These are phyloP conservation scores for Baccha elongata DNA, from an alignment of 2,888 invertebrate species.

Conservation along the genomic window DNA sequence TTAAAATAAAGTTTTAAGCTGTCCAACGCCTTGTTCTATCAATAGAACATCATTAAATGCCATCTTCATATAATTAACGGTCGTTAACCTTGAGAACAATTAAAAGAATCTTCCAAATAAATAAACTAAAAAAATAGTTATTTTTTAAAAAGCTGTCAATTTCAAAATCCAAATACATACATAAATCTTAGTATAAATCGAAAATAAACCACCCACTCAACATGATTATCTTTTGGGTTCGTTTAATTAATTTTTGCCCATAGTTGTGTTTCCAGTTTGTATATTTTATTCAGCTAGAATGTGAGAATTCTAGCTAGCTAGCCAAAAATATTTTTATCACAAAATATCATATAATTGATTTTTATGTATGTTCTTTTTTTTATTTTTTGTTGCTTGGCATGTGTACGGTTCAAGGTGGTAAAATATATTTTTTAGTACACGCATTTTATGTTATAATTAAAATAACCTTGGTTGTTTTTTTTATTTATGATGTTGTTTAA, in stretches of 20 bases:
- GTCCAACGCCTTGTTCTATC: slow-evolving; percentile 18
- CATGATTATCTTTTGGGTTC: too few relatives aligned
- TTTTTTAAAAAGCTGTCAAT: slow-evolving; percentile 43
- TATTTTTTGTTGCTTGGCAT: neutral
- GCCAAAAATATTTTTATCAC: slow-evolving; percentile 4
- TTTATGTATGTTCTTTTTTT: neutral
- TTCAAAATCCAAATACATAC: slow-evolving; percentile 26
- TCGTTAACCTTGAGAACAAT: slow-evolving; percentile 27
- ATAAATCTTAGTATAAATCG: slow-evolving; percentile 25
- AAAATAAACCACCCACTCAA: slow-evolving; percentile 44
- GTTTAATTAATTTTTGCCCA: neutral
- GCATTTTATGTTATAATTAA: slow-evolving; percentile 41
- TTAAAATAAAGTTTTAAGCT: neutral
- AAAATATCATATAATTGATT: slow-evolving; percentile 24
- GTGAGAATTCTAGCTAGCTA: slow-evolving; percentile 34
- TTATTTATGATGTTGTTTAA: slow-evolving; percentile 4
- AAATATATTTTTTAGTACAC: slow-evolving; percentile 35
- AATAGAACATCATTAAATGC: neutral
- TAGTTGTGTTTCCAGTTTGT: slow-evolving; percentile 40
- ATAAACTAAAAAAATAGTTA: neutral
- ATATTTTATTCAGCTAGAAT: neutral
- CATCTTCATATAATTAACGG: slow-evolving; percentile 7
- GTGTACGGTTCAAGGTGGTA: slow-evolving; percentile 28
- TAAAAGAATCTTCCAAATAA: neutral
- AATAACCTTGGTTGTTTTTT: slow-evolving; percentile 42